These are phyloP conservation scores for Neodon shergylaensis DNA, from an alignment of 2,113 vertebrate genomes.

Conservation along the genomic window DNA sequence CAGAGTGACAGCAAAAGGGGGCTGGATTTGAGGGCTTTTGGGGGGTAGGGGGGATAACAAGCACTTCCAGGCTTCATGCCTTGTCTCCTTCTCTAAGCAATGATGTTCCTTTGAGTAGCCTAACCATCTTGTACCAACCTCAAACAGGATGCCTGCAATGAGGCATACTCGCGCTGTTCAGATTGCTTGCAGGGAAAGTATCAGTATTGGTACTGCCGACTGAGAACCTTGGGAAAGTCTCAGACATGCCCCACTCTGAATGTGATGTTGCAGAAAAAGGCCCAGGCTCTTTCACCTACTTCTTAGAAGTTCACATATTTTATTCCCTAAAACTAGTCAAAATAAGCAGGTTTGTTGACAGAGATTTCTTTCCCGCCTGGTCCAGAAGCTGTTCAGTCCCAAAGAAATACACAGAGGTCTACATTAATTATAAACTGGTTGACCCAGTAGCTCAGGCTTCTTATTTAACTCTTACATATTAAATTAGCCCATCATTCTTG, in stretches of 20 bases:
- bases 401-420: too few relatives aligned
- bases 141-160: neutral
- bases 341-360: neutral
- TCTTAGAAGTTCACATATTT: neutral
- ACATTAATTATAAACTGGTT: too few relatives aligned
- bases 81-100: neutral
- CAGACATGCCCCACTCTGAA: neutral
- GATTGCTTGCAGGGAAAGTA: neutral
- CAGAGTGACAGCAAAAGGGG: neutral
- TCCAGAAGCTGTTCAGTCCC: too few relatives aligned
- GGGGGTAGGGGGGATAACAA: neutral
- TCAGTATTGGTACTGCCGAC: neutral
- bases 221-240: neutral
- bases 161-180: neutral
- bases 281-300: neutral
- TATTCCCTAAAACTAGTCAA: neutral
- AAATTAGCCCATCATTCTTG: too few relatives aligned
- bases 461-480: too few relatives aligned
- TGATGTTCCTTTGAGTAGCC: neutral
- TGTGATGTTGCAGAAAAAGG: neutral
- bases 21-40: neutral
- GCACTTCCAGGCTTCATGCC: neutral
- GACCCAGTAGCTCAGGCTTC: too few relatives aligned
- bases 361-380: too few relatives aligned
- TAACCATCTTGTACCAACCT: neutral